phyloP scores from a whole-genome alignment of 2,888 invertebrate species.

The Acrocyrtus sp. region DNA sequence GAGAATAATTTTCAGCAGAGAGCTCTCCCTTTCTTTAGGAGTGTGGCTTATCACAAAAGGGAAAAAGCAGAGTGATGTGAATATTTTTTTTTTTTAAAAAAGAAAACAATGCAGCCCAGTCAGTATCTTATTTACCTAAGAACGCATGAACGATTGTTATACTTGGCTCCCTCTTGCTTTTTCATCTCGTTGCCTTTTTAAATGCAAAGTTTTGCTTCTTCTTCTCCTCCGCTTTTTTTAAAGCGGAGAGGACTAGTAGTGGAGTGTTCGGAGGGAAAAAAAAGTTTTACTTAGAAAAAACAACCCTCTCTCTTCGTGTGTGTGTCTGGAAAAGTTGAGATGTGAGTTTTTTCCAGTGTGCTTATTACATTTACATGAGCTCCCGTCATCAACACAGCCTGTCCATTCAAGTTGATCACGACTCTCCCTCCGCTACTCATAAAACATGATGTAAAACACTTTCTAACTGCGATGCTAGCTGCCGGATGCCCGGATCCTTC shows the following conservation, averaged over 20 bases:
- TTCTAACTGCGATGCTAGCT: neutral
- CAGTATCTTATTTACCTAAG: constrained; percentile 26
- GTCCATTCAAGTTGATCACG: constrained; percentile 29
- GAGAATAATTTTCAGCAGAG: no score
- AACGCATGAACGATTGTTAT: constrained; percentile 23
- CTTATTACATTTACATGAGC: constrained; percentile 23
- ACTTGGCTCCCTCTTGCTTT: neutral
- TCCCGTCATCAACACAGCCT: constrained; percentile 15
- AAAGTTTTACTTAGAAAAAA: constrained; percentile 17
- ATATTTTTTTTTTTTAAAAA: no score
- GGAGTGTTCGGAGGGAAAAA: no score
- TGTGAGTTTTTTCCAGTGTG: no score
- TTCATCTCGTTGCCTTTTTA: neutral
- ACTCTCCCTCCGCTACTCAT: neutral
- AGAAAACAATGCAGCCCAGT: constrained; percentile 35
- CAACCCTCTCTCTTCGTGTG: no score
- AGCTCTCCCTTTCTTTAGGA: no score
- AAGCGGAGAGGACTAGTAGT: no score
- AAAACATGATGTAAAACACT: neutral
- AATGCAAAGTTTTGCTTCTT: no score
- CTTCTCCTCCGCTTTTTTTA: no score
- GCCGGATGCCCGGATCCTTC: constrained; percentile 48
- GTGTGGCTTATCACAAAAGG: no score
- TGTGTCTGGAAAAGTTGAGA: no score
- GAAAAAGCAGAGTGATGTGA: constrained; percentile 16